Percentiles rank a stretch among this genome's conserved stretches.
Evolutionary conservation across 2,888 invertebrate species (phyloP).

Genomic region (Pristionchus arcanus): DNA sequence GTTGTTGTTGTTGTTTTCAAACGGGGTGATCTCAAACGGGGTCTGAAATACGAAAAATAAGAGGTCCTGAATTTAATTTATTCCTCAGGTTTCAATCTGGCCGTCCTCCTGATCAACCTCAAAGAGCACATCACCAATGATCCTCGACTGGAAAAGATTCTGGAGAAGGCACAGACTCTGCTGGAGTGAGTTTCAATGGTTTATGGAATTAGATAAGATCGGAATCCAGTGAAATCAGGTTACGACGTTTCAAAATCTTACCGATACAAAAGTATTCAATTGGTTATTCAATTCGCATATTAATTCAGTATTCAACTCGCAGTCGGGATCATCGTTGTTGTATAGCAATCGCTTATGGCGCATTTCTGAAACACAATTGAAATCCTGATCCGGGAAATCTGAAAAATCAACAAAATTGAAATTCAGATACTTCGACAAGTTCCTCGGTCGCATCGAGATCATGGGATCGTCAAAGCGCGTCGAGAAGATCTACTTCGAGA

Average conservation of each 20-base stretch:
- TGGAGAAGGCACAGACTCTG: conserved; percentile 73
- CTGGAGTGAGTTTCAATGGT: conserved; percentile 68
- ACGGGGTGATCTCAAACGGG: too few species aligned
- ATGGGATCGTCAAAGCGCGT: conserved; percentile 95
- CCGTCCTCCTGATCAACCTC: conserved; percentile 95
- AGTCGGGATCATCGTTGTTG: too few species aligned
- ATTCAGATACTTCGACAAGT: conserved; percentile 91
- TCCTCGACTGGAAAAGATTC: conserved; percentile 89
- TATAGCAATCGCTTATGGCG: too few species aligned
- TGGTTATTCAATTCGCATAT: too few species aligned
- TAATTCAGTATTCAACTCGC: too few species aligned
- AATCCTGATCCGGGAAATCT: conserved; percentile 80
- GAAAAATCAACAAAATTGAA: neutral
- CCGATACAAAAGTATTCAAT: too few species aligned
- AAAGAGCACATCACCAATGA: conserved; percentile 99
- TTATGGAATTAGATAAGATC: too few species aligned
- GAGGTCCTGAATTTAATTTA: neutral
- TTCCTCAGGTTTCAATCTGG: conserved; percentile 90
- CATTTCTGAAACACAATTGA: conserved; percentile 83
- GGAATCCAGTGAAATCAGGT: too few species aligned
- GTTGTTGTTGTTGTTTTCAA: too few species aligned
- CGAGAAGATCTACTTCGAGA: conserved; percentile 98
- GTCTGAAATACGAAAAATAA: neutral
- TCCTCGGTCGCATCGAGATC: conserved; percentile 98
- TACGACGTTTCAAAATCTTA: too few species aligned